A percentile compares a stretch with the other conserved stretches of the same genome.
Conservation (phyloP, 2,113 vertebrate species). For the Chaenogobius annularis region DNA sequence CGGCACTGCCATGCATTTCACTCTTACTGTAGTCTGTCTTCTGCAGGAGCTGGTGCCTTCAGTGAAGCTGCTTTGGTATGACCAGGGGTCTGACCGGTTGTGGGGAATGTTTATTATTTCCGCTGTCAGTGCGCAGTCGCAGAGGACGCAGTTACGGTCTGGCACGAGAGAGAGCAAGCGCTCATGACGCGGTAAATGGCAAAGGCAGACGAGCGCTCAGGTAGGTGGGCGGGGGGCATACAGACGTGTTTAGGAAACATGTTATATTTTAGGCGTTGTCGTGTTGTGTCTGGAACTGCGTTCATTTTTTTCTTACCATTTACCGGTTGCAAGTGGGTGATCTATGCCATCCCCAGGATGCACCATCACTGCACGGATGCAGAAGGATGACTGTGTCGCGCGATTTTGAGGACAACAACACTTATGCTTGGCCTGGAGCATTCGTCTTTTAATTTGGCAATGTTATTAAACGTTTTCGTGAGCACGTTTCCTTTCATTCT, state of each 20-base stretch:
- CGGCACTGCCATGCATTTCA: constrained; percentile 25
- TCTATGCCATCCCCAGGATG: background rate
- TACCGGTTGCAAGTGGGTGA: no score
- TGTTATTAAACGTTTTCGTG: background rate
- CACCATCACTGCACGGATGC: background rate
- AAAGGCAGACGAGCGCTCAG: constrained; percentile 66
- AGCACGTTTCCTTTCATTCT: background rate
- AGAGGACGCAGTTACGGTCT: constrained; percentile 12
- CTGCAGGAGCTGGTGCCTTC: background rate
- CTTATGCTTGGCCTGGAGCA: background rate
- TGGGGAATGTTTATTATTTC: constrained; percentile 33
- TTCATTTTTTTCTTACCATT: background rate
- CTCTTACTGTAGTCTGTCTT: constrained; percentile 18
- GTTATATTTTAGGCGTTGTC: constrained; percentile 2
- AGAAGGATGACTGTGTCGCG: background rate
- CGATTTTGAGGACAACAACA: background rate
- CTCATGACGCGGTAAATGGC: constrained; percentile 68
- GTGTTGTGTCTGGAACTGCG: background rate
- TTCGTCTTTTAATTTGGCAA: background rate
- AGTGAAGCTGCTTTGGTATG: background rate
- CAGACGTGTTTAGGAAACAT: constrained; percentile 31
- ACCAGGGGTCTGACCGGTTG: background rate
- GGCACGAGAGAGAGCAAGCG: constrained; percentile 26
- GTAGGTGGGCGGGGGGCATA: constrained; percentile 69
- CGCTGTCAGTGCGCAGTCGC: constrained; percentile 69